Percentiles rank a stretch among this genome's conserved stretches.
Conservation (phyloP, 2,888 invertebrate genomes). For the Ligdia adustata region DNA sequence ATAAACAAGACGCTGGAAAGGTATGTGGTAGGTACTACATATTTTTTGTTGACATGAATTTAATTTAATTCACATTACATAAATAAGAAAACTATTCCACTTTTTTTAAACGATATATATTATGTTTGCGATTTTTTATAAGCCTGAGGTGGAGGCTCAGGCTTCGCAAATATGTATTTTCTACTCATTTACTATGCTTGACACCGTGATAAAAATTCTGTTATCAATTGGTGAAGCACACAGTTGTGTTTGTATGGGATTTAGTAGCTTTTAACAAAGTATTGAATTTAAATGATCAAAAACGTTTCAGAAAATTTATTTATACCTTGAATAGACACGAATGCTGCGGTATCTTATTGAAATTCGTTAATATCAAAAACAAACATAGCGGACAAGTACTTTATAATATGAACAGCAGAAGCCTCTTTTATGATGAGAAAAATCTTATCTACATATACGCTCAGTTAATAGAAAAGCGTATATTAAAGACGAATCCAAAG, state of each 20-base stretch:
- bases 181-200: too few relatives aligned
- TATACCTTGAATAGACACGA: constrained; percentile 17
- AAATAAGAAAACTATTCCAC: too few relatives aligned
- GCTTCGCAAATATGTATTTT: too few relatives aligned
- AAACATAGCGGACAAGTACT: constrained; percentile 18
- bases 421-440: constrained; percentile 16
- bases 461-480: constrained; percentile 17
- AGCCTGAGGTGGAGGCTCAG: too few relatives aligned
- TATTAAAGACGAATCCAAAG: constrained; percentile 24
- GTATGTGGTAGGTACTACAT: too few relatives aligned
- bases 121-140: too few relatives aligned
- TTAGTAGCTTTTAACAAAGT: constrained; percentile 2
- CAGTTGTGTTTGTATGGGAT: constrained; percentile 4
- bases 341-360: constrained; percentile 18
- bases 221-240: constrained; percentile 8
- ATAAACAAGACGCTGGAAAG: too few relatives aligned
- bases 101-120: too few relatives aligned
- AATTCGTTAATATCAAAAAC: constrained; percentile 19
- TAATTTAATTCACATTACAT: too few relatives aligned
- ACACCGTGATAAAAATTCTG: too few relatives aligned
- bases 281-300: not conserved
- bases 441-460: constrained; percentile 24
- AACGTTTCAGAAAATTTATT: constrained; percentile 21
- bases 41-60: too few relatives aligned
- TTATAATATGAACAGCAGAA: constrained; percentile 11